Evolutionary conservation across 2,113 vertebrate genomes (phyloP), one percentile per base, ranked within the genome.

Genomic region (Camelus bactrianus): DNA sequence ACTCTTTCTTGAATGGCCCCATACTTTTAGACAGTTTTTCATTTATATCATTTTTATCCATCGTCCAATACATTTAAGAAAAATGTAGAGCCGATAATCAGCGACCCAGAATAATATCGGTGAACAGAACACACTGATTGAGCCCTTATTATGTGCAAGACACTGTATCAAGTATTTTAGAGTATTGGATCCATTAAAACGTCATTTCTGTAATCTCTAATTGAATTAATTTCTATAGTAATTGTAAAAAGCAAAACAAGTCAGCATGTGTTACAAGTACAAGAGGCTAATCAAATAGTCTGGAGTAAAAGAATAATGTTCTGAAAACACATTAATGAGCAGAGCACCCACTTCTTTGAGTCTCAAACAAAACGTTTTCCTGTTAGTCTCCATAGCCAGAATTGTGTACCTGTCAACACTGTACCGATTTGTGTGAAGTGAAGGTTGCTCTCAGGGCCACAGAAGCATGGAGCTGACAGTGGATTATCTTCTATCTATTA

Each of bases 191-290:
- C 6, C 73, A 86, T 69, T 93, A 75, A 73, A 64, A 79, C 26
- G 19, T 80, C 13, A 92, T 80, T 93, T 87, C 65, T 65, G 65
- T 3, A 46, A 69, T 75, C 79, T 64, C 9, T 15, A 85, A 85
- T 93, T 76, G 17, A 67, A 4, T 46, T 89, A 73, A 86, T 67
- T 48, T 80, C 14, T 76, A 16, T 20, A 62, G 35, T 20, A 75
- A 26, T 20, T 77, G 81, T 22, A 62, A 89, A 87, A 56, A 22
- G 15, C 28, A 90, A 96, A 93, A 91, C 72, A 85, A 86, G 46
- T 7, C 19, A 79, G 26, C 20, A 24, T 15, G 4, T 90, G 19
- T 6, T 95, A 52, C 67, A 85, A 87, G 83, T 46, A 5, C 38
- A 46, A 48, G 32, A 60, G 22, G 17, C 3, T 72, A 70, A 56